Evolutionary conservation across 2,888 invertebrate species (phyloP), one percentile per base, ranked within the genome.

Genomic region (Lasioglossum leucozonium): DNA sequence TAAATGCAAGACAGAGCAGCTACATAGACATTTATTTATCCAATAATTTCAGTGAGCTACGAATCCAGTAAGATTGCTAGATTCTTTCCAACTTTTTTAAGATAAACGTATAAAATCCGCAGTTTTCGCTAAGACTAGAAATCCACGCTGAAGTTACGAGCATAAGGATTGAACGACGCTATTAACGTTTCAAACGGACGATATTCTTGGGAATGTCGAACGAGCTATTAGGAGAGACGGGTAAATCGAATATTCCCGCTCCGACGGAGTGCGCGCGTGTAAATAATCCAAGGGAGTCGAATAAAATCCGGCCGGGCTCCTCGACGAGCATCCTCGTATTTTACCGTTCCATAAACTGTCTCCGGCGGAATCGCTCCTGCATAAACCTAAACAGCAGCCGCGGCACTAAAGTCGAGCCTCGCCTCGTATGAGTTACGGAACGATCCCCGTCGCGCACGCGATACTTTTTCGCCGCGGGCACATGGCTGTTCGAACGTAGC

Each of bases 351-450:
- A 3, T 4, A 44, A 72, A 72, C 4, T 30, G 72, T 37, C 55
- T 26, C n/a, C 11, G 51, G 22, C 51, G 51, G 22, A 51, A 51
- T 51, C 51, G 51, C 51, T 51, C 22, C 51, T n/a, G 34, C 16
- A n/a, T 40, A 26, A 58, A 74, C 55, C 37, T 30, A 74, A 55
- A 37, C n/a, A 55, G 73, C 34, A 51, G 51, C 51, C 51, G 55
- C 6, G 47, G 73, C 73, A 42, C n/a, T 42, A 71, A 71, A 74
- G 73, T 37, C 47, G 73, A 73, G 26, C n/a, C 22, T 5, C 30
- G 34, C n/a, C 11, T 16, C 30, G 42, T 37, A 51, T 73, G 81
- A 83, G 72, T 75, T 69, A 78, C 51, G 51, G 30, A n/a, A 76
- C 58, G 44, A 47, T 73, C 26, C 18, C 51, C 22, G 18, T 10